These are phyloP conservation scores for Empis stercorea DNA, from an alignment of 2,888 invertebrate genomes.

Conservation along the genomic window DNA sequence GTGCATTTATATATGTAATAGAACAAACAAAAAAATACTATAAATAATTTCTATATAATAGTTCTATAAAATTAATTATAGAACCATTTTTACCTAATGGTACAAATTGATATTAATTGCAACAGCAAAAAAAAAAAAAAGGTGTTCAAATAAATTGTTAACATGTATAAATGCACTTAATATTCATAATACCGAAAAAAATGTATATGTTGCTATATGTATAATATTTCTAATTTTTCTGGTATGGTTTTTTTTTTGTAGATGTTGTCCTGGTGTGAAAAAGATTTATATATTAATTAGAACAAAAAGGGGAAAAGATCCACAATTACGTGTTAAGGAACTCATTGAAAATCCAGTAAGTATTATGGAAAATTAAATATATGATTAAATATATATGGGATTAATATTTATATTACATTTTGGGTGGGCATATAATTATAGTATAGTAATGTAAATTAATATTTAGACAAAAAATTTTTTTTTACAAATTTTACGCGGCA, in stretches of 20 bases:
- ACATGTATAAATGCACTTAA: constrained; percentile 5
- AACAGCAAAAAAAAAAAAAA: too few relatives aligned
- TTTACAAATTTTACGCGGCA: too few relatives aligned
- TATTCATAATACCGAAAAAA: constrained; percentile 7
- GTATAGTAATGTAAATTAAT: too few relatives aligned
- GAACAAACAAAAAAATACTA: neutral
- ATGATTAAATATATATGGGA: too few relatives aligned
- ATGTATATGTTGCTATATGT: too few relatives aligned
- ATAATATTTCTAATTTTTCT: too few relatives aligned
- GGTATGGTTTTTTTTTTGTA: constrained; percentile 32
- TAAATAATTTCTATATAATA: neutral
- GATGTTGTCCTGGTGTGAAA: constrained; percentile 58
- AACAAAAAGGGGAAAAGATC: constrained; percentile 69
- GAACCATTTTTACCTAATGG: neutral
- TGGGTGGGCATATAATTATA: too few relatives aligned
- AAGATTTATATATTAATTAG: constrained; percentile 74
- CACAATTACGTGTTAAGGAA: constrained; percentile 63
- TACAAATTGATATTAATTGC: neutral
- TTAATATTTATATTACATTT: too few relatives aligned
- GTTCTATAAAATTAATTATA: neutral
- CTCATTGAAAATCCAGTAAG: constrained; percentile 72
- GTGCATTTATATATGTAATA: neutral
- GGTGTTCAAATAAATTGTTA: neutral
- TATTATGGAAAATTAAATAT: constrained; percentile 12
- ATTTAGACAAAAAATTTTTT: too few relatives aligned